Evolutionary conservation across 2,797 vertebrate genomes (phyloP).

Genomic region (Phalloptychus januarius): DNA sequence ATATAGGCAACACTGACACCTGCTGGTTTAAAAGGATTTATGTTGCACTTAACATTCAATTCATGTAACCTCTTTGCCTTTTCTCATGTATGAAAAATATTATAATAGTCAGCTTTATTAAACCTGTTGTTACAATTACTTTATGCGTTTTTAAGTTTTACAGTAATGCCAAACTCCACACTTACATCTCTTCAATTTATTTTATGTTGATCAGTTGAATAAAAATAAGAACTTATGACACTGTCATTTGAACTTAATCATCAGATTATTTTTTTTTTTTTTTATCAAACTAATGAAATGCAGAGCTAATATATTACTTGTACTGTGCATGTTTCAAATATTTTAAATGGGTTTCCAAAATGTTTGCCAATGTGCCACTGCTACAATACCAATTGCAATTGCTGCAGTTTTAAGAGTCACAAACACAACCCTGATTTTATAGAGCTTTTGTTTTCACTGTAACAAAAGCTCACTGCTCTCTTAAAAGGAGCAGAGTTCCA

Average conservation of each 20-base stretch:
- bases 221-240: slow-evolving; percentile 89
- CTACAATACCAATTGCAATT: slow-evolving; percentile 13
- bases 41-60: background rate
- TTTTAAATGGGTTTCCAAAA: slow-evolving; percentile 76
- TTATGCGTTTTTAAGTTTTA: background rate
- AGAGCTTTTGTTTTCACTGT: background rate
- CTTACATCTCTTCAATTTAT: slow-evolving; percentile 56
- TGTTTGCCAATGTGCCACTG: slow-evolving; percentile 3
- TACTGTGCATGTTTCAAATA: slow-evolving; percentile 86
- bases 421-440: background rate
- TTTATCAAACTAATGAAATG: background rate
- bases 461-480: too few relatives aligned
- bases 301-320: slow-evolving; percentile 89
- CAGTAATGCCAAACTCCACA: slow-evolving; percentile 1
- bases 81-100: background rate
- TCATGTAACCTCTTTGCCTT: background rate
- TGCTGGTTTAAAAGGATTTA: slow-evolving; percentile 56
- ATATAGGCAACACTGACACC: slow-evolving; percentile 73
- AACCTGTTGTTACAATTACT: background rate
- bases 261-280: slow-evolving; percentile 79
- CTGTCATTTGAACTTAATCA: slow-evolving; percentile 91
- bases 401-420: background rate
- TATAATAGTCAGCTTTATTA: background rate
- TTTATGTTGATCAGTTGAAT: slow-evolving; percentile 84
- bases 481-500: too few relatives aligned